Base-by-base conservation (phyloP, 2,888 invertebrate genomes). In the Mayetiola destructor region DNA sequence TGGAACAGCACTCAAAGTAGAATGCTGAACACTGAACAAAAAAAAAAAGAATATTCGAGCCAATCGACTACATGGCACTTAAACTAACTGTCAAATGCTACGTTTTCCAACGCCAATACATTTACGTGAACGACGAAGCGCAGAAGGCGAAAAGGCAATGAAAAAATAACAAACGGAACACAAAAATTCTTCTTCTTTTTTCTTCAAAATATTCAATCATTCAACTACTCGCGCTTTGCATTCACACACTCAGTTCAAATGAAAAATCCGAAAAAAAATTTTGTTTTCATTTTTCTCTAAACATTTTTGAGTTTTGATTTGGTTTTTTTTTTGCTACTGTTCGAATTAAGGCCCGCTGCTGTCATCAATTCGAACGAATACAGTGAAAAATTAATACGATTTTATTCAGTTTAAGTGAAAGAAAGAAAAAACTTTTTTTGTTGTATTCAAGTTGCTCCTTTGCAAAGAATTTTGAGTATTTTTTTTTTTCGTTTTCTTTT, bases 31-130 rank as follows among this genome's bases (percentile, higher is more conserved):
- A 23, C 42, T 8, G 21, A 12, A 9, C 32, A 12, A 32, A 8
- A 32, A 12, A 37, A n/a, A n/a, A n/a, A n/a, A n/a, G n/a, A n/a
- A n/a, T n/a, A 42, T 27, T 5, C 27, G n/a, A 27, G 48, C 48
- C 16, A 48, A 48, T 48, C 27, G 48, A 48, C 27, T 48, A 48
- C 48, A 48, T 48, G 48, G 48, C 48, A 48, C 48, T 48, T 48
- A 23, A 16, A 23, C 23, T 48, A 48, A 48, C 48, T 48, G 48
- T 48, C 48, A 48, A 48, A n/a, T n/a, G n/a, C n/a, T n/a, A n/a
- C n/a, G n/a, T n/a, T n/a, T n/a, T n/a, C n/a, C n/a, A n/a, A 48
- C 48, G 16, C 27, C 23, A 27, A 48, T 48, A 18, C 23, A 27
- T 48, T 48, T 48, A 48, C 48, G 27, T 48, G 27, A n/a, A 48